Conservation (phyloP, 2,797 vertebrate genomes). For the Hapalemur alaotrensis region DNA sequence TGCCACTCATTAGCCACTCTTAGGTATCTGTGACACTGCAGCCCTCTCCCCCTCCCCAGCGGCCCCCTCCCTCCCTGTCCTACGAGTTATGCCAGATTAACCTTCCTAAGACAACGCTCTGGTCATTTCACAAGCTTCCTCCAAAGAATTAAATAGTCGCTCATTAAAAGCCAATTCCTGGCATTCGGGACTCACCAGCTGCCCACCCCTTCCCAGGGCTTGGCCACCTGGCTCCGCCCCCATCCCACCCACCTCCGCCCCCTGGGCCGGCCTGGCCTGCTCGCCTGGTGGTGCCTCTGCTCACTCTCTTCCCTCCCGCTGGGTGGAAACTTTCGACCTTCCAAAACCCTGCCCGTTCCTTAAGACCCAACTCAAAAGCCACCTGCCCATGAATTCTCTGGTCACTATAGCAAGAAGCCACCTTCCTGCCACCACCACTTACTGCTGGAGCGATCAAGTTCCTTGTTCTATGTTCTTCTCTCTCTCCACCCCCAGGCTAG, state of each 20-base stretch:
- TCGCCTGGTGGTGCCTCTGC: neutral
- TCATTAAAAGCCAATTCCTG: rapidly evolving
- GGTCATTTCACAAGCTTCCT: neutral
- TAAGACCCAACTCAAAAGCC: neutral
- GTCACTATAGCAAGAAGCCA: rapidly evolving
- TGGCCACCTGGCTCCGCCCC: rapidly evolving
- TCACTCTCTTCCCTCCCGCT: neutral
- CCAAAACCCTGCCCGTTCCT: neutral
- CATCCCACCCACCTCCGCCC: too few species aligned
- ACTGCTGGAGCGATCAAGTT: rapidly evolving
- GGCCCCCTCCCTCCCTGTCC: neutral
- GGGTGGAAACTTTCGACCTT: too few species aligned
- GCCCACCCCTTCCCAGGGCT: rapidly evolving
- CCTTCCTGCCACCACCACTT: neutral
- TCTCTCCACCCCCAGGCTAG: too few species aligned
- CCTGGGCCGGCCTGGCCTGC: rapidly evolving
- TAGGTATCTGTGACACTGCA: neutral
- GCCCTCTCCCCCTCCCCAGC: neutral
- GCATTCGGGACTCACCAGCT: rapidly evolving
- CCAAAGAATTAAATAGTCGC: neutral
- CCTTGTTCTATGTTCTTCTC: rapidly evolving
- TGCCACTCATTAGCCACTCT: constrained; percentile 40
- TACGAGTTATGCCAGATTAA: neutral
- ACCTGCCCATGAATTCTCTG: neutral
- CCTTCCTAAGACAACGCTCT: neutral